These are phyloP conservation scores for Ceryle rudis DNA, from an alignment of 2,797 vertebrate species.

Conservation along the genomic window DNA sequence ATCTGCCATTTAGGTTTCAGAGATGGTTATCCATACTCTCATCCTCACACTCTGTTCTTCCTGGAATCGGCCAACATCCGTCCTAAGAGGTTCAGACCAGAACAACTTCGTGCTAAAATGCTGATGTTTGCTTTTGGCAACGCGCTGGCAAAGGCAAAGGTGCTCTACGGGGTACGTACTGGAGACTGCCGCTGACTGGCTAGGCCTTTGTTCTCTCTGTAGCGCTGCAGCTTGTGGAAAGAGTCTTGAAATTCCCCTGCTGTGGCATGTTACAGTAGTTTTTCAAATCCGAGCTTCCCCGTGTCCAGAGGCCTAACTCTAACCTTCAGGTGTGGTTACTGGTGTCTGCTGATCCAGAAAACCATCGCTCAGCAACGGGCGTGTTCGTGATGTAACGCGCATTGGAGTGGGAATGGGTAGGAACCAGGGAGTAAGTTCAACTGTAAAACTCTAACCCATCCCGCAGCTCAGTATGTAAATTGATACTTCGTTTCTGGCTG, in stretches of 20 bases:
- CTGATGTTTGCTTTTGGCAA: constrained; percentile 92
- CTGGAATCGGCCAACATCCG: constrained; percentile 73
- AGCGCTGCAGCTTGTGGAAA: neutral
- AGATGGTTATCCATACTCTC: constrained; percentile 84
- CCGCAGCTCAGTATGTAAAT: constrained; percentile 49
- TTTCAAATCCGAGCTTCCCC: neutral
- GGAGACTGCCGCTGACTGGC: neutral
- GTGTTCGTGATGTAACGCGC: neutral
- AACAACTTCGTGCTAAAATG: constrained; percentile 92
- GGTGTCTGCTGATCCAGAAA: neutral
- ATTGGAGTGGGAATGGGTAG: neutral
- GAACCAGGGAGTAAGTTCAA: neutral
- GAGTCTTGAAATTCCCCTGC: neutral
- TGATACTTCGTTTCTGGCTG: constrained; percentile 26
- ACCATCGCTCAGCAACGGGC: rapidly evolving
- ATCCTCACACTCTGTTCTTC: constrained; percentile 91
- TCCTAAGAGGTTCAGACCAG: constrained; percentile 77
- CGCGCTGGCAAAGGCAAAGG: constrained; percentile 87
- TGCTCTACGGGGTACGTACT: constrained; percentile 85
- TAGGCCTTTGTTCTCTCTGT: neutral
- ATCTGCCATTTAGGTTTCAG: constrained; percentile 83
- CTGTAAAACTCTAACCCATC: neutral
- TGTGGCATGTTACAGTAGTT: neutral
- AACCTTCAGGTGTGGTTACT: neutral
- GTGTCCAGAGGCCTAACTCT: neutral